A percentile compares a stretch with the other conserved stretches of the same genome.
phyloP scores from a whole-genome alignment of 2,113 vertebrate species.

The Ondatra zibethicus region DNA sequence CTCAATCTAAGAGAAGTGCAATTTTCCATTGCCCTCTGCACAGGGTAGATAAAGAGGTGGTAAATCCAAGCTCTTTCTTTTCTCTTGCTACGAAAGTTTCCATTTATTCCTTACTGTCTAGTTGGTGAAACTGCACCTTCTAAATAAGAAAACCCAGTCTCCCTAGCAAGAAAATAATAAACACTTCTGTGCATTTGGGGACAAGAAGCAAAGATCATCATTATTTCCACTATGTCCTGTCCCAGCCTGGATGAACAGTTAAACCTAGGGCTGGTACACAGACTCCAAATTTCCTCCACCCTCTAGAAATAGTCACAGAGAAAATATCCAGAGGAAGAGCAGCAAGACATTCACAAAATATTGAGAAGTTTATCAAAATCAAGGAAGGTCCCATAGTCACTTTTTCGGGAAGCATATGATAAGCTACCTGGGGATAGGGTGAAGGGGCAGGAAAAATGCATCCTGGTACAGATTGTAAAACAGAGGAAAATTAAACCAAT shows the following conservation, averaged over 20 bases:
- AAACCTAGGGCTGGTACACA: neutral
- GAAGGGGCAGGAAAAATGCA: neutral
- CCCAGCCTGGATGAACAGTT: neutral
- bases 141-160: constrained; percentile 35
- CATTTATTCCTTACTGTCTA: constrained; percentile 54
- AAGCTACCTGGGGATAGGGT: neutral
- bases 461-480: neutral
- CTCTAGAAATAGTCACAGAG: neutral
- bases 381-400: neutral
- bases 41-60: neutral
- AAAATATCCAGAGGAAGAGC: neutral
- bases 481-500: neutral
- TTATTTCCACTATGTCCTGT: neutral
- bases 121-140: neutral
- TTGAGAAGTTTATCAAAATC: constrained; percentile 10
- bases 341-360: constrained; percentile 35
- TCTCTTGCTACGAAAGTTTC: constrained; percentile 47
- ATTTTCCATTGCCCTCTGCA: neutral
- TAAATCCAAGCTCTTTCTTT: neutral
- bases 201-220: neutral
- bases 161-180: constrained; percentile 32
- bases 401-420: neutral
- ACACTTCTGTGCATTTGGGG: neutral
- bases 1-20: neutral
- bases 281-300: neutral